These are phyloP conservation scores for Hypocryptadius cinnamomeus DNA, from an alignment of 2,113 vertebrate species.

Conservation along the genomic window DNA sequence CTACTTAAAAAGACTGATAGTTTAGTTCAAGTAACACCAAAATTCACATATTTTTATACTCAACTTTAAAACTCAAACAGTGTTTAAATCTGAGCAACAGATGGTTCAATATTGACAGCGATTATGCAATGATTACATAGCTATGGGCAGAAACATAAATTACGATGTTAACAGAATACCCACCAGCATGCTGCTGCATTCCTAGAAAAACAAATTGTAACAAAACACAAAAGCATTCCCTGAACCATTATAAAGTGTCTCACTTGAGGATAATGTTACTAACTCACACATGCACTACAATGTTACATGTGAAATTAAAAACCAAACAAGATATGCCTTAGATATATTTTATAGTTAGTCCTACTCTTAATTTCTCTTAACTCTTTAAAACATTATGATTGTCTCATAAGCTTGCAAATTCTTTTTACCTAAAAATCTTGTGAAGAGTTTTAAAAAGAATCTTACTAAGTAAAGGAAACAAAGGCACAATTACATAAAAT, in stretches of 20 bases:
- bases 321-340: conserved; percentile 57
- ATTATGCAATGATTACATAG: conserved; percentile 22
- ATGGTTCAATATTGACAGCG: conserved; percentile 39
- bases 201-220: conserved; percentile 30
- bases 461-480: conserved; percentile 11
- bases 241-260: conserved; percentile 67
- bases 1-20: conserved; percentile 44
- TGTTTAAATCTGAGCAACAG: conserved; percentile 66
- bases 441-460: not conserved
- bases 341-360: conserved; percentile 60
- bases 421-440: not conserved
- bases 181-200: conserved; percentile 15
- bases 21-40: conserved; percentile 74
- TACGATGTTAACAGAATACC: conserved; percentile 36
- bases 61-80: conserved; percentile 62
- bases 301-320: conserved; percentile 67
- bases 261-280: conserved; percentile 51
- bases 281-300: conserved; percentile 55
- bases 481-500: conserved; percentile 59
- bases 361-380: conserved; percentile 48
- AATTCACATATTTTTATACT: conserved; percentile 70
- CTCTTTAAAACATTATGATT: conserved; percentile 58
- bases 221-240: conserved; percentile 58
- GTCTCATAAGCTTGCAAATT: conserved; percentile 30
- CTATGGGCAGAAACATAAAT: conserved; percentile 26